These are phyloP conservation scores for Ricordea florida DNA, from an alignment of 92 coral and sea anemone genomes.

Conservation along the genomic window DNA sequence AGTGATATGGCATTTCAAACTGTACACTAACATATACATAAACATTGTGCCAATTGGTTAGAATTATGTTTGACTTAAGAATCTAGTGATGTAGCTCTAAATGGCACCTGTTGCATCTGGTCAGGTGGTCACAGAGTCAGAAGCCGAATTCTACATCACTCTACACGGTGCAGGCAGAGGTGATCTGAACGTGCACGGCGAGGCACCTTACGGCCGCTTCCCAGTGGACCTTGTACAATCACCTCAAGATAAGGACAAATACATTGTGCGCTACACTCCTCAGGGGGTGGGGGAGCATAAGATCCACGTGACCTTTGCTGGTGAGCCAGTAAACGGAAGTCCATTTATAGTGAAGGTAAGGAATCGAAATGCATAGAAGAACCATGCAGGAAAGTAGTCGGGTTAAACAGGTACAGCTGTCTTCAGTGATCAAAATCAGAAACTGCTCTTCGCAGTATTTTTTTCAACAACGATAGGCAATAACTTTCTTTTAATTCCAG, in stretches of 20 bases:
- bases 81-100: too few relatives aligned
- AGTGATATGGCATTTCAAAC: too few relatives aligned
- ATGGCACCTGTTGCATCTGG: not conserved
- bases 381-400: too few relatives aligned
- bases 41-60: too few relatives aligned
- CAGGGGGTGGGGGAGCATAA: slow-evolving; percentile 87
- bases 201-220: slow-evolving; percentile 88
- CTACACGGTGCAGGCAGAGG: slow-evolving; percentile 91
- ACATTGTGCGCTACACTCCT: slow-evolving; percentile 82
- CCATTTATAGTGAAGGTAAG: slow-evolving; percentile 86
- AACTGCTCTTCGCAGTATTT: too few relatives aligned
- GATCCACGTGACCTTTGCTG: slow-evolving; percentile 82
- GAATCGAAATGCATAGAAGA: not conserved
- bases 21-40: too few relatives aligned
- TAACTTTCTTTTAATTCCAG: too few relatives aligned
- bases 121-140: slow-evolving; percentile 40
- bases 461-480: too few relatives aligned
- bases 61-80: too few relatives aligned
- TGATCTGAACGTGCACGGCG: slow-evolving; percentile 86
- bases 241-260: slow-evolving; percentile 76
- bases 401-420: too few relatives aligned
- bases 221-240: slow-evolving; percentile 82
- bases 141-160: slow-evolving; percentile 83
- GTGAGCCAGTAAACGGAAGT: slow-evolving; percentile 84
- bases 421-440: too few relatives aligned